Evolutionary conservation across 2,888 invertebrate genomes (phyloP).

Genomic region (Xylota sylvarum): DNA sequence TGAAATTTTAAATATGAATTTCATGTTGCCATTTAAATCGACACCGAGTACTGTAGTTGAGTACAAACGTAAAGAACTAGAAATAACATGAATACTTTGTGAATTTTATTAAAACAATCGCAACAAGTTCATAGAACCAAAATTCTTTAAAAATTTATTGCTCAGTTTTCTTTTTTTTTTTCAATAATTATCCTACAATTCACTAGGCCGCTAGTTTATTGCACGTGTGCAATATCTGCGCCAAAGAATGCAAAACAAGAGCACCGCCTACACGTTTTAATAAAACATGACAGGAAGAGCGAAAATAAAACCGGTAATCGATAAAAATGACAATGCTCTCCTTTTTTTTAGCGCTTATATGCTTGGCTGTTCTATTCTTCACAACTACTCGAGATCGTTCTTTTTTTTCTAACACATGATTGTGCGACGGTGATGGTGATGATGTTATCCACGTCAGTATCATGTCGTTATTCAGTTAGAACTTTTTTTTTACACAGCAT

Average conservation of each 20-base stretch:
- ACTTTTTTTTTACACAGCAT: slow-evolving; percentile 5
- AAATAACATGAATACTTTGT: too few species aligned
- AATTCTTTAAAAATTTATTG: background rate
- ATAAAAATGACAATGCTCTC: slow-evolving; percentile 48
- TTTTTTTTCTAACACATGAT: slow-evolving; percentile 33
- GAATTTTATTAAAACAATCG: background rate
- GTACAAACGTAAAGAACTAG: too few species aligned
- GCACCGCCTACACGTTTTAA: slow-evolving; percentile 50
- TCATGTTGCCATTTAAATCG: too few species aligned
- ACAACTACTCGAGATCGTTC: slow-evolving; percentile 25
- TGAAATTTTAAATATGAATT: too few species aligned
- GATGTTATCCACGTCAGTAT: slow-evolving; percentile 60
- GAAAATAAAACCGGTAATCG: slow-evolving; percentile 61
- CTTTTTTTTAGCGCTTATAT: slow-evolving; percentile 19
- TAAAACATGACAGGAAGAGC: slow-evolving; percentile 56
- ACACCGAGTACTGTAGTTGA: too few species aligned
- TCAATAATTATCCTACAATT: slow-evolving; percentile 17
- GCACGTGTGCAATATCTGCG: slow-evolving; percentile 34
- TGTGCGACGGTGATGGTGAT: slow-evolving; percentile 43
- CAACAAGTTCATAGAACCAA: slow-evolving; percentile 5
- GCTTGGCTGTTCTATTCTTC: slow-evolving; percentile 37
- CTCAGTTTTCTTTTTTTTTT: background rate
- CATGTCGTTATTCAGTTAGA: slow-evolving; percentile 50
- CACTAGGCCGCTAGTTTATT: slow-evolving; percentile 27
- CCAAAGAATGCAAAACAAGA: slow-evolving; percentile 60